Evolutionary conservation across 2,888 invertebrate species (phyloP).

Genomic region (Psylliodes chrysocephalus): DNA sequence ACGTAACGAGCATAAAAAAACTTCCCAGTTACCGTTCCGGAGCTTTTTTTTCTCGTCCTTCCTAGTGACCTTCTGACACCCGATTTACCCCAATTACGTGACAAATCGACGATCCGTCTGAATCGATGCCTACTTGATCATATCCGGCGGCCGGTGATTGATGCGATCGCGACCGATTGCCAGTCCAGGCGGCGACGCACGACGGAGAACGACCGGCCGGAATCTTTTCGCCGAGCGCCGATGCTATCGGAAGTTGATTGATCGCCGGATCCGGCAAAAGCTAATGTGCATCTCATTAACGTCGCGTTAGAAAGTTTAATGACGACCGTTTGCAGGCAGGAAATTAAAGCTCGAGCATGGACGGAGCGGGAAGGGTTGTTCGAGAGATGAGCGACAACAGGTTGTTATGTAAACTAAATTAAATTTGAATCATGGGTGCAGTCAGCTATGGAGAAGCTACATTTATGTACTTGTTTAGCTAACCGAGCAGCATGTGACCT

Average conservation of each 20-base stretch:
- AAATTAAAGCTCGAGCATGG: constrained; percentile 23
- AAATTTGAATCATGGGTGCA: no score
- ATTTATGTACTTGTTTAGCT: no score
- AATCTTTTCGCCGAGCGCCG: constrained; percentile 57
- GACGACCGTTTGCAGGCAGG: constrained; percentile 32
- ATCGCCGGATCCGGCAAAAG: constrained; percentile 56
- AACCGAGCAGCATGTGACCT: no score
- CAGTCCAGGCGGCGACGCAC: constrained; percentile 37
- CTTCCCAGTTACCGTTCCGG: no score
- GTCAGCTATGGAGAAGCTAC: no score
- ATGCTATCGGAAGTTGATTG: constrained; percentile 68
- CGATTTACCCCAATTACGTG: constrained; percentile 20
- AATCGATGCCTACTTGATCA: constrained; percentile 33
- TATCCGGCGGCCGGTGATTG: constrained; percentile 59
- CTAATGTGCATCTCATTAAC: constrained; percentile 59
- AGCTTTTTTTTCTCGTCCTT: neutral
- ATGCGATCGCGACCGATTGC: constrained; percentile 65
- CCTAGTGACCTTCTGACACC: constrained; percentile 15
- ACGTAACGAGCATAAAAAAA: neutral
- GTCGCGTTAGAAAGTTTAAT: constrained; percentile 33
- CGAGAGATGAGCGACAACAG: neutral
- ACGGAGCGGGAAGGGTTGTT: neutral
- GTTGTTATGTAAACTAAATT: no score
- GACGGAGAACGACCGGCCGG: constrained; percentile 49
- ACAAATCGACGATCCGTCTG: constrained; percentile 18